Evolutionary conservation across 2,888 invertebrate genomes (phyloP), one percentile per base, ranked within the genome.

Genomic region (Sylvicola fuscatus): DNA sequence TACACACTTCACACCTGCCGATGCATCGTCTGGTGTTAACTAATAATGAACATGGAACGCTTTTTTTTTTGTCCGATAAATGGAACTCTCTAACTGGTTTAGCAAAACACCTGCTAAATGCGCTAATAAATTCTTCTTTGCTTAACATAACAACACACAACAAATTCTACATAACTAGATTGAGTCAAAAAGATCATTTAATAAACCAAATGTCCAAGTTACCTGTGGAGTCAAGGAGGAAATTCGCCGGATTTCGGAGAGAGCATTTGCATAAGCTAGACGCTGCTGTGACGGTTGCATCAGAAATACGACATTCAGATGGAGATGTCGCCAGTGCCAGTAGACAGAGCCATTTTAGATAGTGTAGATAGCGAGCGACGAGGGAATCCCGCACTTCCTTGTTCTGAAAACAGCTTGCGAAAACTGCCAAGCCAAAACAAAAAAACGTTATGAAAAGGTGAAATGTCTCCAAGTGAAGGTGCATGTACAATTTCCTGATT

Each of bases 401-500:
- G 51, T 43, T 84, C 84, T 58, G 78, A 78, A 69, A 86, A 83
- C 59, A 86, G 68, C 65, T 83, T 82, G 58, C 84, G 80, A 72
- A 86, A 86, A 70, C 84, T 84, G 11, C n/a, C 4, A 29, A 13
- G n/a, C 29, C 5, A 13, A 13, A 13, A 29, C 4, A 7, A 29
- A 4, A 29, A 29, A 8, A 29, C 29, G 4, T 7, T 8, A 7
- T 13, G 4, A 29, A 4, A 29, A 13, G 14, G 29, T 10, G 11
- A 27, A 11, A 27, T 27, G 7, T 27, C 14, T 7, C 27, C 4
- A 12, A 16, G 17, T 32, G 29, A 7, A 16, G 33, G 14, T 34
- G 38, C 45, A 72, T 80, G 72, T 66, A 87, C 87, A 87, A 83
- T 69, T 82, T 84, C 51, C 86, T 69, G 49, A 87, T 86, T 31